These are phyloP conservation scores for Chrysina gloriosa DNA, from an alignment of 2,888 invertebrate species.

Conservation along the genomic window DNA sequence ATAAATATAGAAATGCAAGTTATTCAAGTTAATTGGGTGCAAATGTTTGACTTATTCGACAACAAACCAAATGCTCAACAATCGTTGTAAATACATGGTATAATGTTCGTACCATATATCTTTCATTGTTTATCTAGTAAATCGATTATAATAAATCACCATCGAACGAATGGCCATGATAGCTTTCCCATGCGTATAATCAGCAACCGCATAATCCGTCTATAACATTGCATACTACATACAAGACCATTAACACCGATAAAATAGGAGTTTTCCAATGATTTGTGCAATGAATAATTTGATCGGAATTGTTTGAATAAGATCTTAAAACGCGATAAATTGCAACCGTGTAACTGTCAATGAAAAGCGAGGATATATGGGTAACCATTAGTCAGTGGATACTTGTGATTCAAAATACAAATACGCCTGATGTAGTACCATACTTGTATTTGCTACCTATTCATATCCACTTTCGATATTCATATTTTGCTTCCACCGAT, in stretches of 20 bases:
- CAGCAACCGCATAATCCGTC: not conserved
- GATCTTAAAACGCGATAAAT: slow-evolving; percentile 1
- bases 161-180: too few species aligned
- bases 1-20: too few species aligned
- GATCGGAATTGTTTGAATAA: slow-evolving; percentile 7
- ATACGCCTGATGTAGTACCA: not conserved
- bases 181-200: not conserved
- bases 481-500: slow-evolving; percentile 1
- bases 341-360: not conserved
- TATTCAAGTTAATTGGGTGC: too few species aligned
- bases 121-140: too few species aligned
- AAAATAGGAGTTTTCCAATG: not conserved
- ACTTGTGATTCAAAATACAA: slow-evolving; percentile 16
- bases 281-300: slow-evolving; percentile 14
- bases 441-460: slow-evolving; percentile 1
- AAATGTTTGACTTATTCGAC: too few species aligned
- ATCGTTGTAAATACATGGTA: too few species aligned
- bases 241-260: not conserved
- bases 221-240: not conserved
- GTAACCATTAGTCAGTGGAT: slow-evolving; percentile 8
- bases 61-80: too few species aligned
- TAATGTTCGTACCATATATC: too few species aligned
- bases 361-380: not conserved
- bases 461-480: not conserved
- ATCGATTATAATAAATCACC: too few species aligned